These are phyloP conservation scores for Poeciliopsis paucimaculata DNA, from an alignment of 2,797 vertebrate species.

Conservation along the genomic window DNA sequence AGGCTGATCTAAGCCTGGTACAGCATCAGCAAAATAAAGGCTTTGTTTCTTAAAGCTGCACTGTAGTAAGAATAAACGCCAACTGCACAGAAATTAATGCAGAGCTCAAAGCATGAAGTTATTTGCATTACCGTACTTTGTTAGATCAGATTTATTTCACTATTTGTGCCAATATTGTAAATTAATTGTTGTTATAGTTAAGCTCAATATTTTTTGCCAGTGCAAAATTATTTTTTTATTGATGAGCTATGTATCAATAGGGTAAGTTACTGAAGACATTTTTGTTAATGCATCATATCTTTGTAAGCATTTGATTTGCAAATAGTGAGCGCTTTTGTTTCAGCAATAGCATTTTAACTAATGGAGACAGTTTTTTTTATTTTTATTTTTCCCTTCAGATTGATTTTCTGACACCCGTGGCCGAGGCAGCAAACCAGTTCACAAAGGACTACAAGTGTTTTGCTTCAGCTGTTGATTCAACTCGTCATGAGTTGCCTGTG, in stretches of 20 bases:
- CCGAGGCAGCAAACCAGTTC: conserved; percentile 73
- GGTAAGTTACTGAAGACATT: neutral
- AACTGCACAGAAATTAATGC: neutral
- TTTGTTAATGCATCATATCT: neutral
- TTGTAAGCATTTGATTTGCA: neutral
- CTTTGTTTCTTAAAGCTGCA: neutral
- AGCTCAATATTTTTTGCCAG: neutral
- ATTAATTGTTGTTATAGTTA: neutral
- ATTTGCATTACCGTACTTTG: neutral
- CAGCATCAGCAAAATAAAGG: neutral
- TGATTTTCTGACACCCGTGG: conserved; percentile 77
- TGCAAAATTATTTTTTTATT: neutral
- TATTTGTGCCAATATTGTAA: neutral
- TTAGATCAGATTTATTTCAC: neutral
- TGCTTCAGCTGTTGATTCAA: conserved; percentile 85
- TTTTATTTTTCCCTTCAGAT: conserved; percentile 70
- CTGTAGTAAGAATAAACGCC: neutral
- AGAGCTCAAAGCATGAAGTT: neutral
- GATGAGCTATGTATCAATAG: neutral
- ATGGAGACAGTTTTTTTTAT: neutral
- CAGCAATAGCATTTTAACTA: neutral
- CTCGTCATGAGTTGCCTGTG: conserved; percentile 84
- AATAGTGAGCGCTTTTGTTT: neutral
- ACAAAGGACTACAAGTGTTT: conserved; percentile 84
- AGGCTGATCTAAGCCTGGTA: too few relatives aligned